These are phyloP conservation scores for Liposcelis brunnea DNA, from an alignment of 2,888 invertebrate genomes.

Conservation along the genomic window DNA sequence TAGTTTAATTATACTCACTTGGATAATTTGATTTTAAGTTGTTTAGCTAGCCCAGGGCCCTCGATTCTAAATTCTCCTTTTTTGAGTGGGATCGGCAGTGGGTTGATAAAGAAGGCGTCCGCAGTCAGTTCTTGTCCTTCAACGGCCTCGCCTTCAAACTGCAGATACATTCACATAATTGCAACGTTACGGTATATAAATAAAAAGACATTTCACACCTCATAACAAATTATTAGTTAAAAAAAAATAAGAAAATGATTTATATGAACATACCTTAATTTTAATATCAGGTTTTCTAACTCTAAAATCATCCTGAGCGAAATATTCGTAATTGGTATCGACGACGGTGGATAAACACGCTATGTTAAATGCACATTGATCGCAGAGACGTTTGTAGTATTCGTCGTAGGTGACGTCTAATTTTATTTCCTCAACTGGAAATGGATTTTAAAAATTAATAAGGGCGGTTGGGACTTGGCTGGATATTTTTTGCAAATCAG, in stretches of 20 bases:
- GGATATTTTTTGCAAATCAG: too few species aligned
- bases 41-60: slow-evolving; percentile 60
- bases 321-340: slow-evolving; percentile 71
- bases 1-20: slow-evolving; percentile 26
- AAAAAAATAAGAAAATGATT: not conserved
- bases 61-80: slow-evolving; percentile 66
- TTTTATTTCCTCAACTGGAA: slow-evolving; percentile 39
- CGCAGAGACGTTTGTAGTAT: slow-evolving; percentile 54
- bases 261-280: slow-evolving; percentile 33
- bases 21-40: slow-evolving; percentile 48
- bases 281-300: slow-evolving; percentile 79
- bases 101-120: slow-evolving; percentile 57
- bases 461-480: too few species aligned
- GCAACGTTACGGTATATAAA: not conserved
- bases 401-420: slow-evolving; percentile 62
- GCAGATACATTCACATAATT: slow-evolving; percentile 14
- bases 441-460: slow-evolving; percentile 7
- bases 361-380: slow-evolving; percentile 72
- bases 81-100: slow-evolving; percentile 58
- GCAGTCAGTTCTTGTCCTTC: slow-evolving; percentile 34
- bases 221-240: not conserved
- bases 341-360: slow-evolving; percentile 62
- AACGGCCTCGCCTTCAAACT: slow-evolving; percentile 27
- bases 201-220: slow-evolving; percentile 1
- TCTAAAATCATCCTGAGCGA: slow-evolving; percentile 76